Conservation (phyloP, 2,797 vertebrate genomes). For the Menidia menidia region DNA sequence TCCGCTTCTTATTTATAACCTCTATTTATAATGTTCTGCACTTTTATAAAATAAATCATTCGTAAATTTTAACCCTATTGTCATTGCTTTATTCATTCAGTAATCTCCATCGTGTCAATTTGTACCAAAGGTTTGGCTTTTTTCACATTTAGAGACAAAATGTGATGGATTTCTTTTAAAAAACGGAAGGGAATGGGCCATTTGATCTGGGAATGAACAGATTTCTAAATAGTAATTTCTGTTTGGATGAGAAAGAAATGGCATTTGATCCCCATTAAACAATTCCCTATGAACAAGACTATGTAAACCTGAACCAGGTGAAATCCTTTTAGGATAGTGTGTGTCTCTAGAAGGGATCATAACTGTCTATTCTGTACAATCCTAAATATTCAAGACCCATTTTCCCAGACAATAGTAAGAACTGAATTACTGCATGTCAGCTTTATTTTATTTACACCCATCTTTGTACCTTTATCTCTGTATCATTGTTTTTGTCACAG, state of each 20-base stretch:
- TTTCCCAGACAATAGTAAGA: no score
- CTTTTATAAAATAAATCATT: constrained; percentile 70
- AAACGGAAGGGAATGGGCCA: background rate
- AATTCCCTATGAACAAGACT: no score
- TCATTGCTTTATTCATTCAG: background rate
- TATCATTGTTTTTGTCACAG: no score
- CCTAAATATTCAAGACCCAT: no score
- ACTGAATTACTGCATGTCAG: no score
- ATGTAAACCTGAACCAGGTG: no score
- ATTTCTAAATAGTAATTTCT: background rate
- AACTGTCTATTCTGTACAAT: no score
- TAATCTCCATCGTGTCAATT: background rate
- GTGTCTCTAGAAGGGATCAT: no score
- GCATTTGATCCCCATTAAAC: no score
- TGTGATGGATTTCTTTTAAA: background rate
- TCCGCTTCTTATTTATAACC: constrained; percentile 55
- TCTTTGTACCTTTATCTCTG: no score
- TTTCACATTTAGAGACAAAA: background rate
- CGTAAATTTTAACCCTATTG: background rate
- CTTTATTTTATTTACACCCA: no score
- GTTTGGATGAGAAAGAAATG: background rate
- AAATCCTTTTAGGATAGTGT: no score
- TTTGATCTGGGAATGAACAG: background rate
- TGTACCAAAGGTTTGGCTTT: background rate
- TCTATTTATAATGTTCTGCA: constrained; percentile 65